Conservation (phyloP, 1,140 invertebrate genomes). For the Sarcophaga bullata region DNA sequence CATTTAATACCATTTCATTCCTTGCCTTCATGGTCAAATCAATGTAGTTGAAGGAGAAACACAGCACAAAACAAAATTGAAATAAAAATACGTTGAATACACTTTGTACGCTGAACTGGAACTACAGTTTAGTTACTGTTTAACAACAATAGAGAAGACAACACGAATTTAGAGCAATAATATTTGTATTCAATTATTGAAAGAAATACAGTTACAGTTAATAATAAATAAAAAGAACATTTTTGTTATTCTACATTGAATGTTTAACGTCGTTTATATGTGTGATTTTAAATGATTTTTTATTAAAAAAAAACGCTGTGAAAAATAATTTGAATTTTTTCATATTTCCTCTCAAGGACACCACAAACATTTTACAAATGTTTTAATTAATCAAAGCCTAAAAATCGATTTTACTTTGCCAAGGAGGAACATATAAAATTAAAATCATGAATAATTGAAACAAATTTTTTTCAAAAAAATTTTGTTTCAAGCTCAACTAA, state of each 20-base stretch:
- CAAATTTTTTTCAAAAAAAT: slow-evolving; percentile 38
- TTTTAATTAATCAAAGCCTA: slow-evolving; percentile 31
- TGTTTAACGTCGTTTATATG: not conserved
- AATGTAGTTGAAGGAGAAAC: slow-evolving; percentile 32
- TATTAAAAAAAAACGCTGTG: slow-evolving; percentile 30
- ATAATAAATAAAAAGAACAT: not conserved
- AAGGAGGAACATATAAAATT: slow-evolving; percentile 11
- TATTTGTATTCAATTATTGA: not conserved
- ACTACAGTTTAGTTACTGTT: slow-evolving; percentile 45
- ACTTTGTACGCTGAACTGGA: slow-evolving; percentile 13
- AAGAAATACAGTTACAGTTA: not conserved
- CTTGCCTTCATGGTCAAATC: slow-evolving; percentile 37
- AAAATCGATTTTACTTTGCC: slow-evolving; percentile 42
- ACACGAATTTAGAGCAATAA: slow-evolving; percentile 26
- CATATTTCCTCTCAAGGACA: slow-evolving; percentile 19
- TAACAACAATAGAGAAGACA: slow-evolving; percentile 44
- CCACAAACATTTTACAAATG: slow-evolving; percentile 35
- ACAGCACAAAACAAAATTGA: slow-evolving; percentile 2
- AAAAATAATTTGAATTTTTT: slow-evolving; percentile 29
- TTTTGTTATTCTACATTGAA: not conserved
- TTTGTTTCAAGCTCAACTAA: slow-evolving; percentile 27
- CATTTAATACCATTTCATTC: not conserved
- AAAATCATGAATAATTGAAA: slow-evolving; percentile 38
- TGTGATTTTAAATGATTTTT: slow-evolving; percentile 17
- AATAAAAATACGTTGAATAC: too few species aligned